Evolutionary conservation across 2,888 invertebrate species (phyloP).

Genomic region (Pheosia tremula): DNA sequence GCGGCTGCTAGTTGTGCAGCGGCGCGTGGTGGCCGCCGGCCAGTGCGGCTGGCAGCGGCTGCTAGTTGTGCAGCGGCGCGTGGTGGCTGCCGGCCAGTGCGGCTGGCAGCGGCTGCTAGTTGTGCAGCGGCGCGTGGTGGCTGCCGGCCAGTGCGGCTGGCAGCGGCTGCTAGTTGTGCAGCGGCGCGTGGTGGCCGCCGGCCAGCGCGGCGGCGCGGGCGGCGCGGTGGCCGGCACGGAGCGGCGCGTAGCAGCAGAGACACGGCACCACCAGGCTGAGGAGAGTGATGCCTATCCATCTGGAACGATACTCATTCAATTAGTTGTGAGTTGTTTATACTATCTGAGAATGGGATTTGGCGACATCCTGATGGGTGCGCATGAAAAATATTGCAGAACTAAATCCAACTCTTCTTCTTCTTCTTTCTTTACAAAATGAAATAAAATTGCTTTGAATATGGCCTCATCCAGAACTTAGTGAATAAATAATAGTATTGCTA

Average conservation of each 20-base stretch:
- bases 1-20: constrained; percentile 11
- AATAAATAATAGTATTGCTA: too few relatives aligned
- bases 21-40: constrained; percentile 38
- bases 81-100: neutral
- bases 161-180: constrained; percentile 11
- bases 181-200: constrained; percentile 90
- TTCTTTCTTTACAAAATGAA: too few relatives aligned
- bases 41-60: neutral
- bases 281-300: constrained; percentile 93
- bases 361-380: too few relatives aligned
- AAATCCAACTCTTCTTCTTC: too few relatives aligned
- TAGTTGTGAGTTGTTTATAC: neutral
- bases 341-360: too few relatives aligned
- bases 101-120: neutral
- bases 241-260: constrained; percentile 96
- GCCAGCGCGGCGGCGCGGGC: constrained; percentile 92
- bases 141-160: neutral
- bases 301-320: constrained; percentile 38
- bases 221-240: constrained; percentile 93
- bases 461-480: too few relatives aligned
- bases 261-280: constrained; percentile 96
- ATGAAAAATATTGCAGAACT: too few relatives aligned
- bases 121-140: constrained; percentile 42
- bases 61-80: too few relatives aligned
- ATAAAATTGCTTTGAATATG: too few relatives aligned